phyloP scores from a whole-genome alignment of 2,888 invertebrate genomes.

The Melanophora roralis region DNA sequence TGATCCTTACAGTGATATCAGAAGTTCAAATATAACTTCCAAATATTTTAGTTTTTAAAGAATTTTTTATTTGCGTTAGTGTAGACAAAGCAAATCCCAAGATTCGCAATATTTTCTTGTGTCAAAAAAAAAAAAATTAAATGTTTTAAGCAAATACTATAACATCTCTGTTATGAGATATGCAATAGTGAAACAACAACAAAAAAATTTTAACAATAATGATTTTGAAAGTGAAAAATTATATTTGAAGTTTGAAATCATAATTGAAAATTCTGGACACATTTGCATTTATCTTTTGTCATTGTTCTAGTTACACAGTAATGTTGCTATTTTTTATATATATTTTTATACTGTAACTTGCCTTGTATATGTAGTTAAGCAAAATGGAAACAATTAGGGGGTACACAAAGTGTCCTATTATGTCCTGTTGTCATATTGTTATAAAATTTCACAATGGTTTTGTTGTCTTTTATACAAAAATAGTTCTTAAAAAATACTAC shows the following conservation, averaged over 20 bases:
- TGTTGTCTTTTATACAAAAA: too few relatives aligned
- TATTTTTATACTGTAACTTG: conserved; percentile 18
- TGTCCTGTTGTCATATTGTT: too few relatives aligned
- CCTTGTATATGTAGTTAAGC: too few relatives aligned
- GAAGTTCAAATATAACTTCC: too few relatives aligned
- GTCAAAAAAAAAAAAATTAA: not conserved
- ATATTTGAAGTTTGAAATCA: conserved; percentile 54
- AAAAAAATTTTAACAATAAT: conserved; percentile 29
- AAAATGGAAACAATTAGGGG: too few relatives aligned
- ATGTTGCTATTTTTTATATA: not conserved
- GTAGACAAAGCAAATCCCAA: too few relatives aligned
- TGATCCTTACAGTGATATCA: too few relatives aligned
- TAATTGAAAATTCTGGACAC: conserved; percentile 63
- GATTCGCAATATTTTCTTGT: not conserved
- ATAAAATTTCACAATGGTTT: too few relatives aligned
- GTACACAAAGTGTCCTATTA: too few relatives aligned
- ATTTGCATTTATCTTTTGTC: conserved; percentile 58
- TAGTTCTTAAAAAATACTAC: too few relatives aligned
- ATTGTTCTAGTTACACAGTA: not conserved
- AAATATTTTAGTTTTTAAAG: too few relatives aligned
- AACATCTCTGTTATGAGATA: not conserved
- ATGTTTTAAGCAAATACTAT: not conserved
- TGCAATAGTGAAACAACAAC: not conserved
- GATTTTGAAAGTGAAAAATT: conserved; percentile 59
- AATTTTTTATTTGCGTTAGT: too few relatives aligned